Base-by-base conservation (phyloP, 2,113 vertebrate genomes). In the Muscicapa adusta region DNA sequence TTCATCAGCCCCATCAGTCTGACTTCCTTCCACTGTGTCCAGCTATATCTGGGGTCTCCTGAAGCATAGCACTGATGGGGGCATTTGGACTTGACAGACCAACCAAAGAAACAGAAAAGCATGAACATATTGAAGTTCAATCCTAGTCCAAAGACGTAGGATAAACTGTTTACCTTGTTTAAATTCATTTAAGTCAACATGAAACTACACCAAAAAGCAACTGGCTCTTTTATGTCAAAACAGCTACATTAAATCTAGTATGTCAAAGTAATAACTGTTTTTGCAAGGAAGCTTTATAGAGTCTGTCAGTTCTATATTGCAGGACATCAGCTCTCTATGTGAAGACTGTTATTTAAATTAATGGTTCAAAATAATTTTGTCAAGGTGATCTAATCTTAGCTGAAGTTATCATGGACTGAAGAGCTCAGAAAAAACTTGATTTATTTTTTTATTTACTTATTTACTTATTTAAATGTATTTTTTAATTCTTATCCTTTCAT, bases 241-340 rank as follows among this genome's bases (percentile, higher is more conserved):
- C 42, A 79, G 40, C 36, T 68, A 61, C 18, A 33, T 8, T 11
- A n/a, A 79, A 54, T 71, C 16, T 83, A 26, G 8, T 45, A 58
- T 70, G 94, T 92, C 79, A 76, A 79, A 92, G n/a, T 79, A 88
- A 77, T 83, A 77, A 77, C 53, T 70, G 43, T 20, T 93, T 89
- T 61, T 75, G 22, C 42, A 15, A 88, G 65, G 26, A 79, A 53
- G 24, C 19, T 89, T 89, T 87, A 62, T 73, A 56, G 28, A 53
- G 5, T 81, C 70, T 88, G 74, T 86, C 50, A 72, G 28, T n/a
- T 88, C 66, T 73, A 5, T 74, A 72, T 66, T 93, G 65, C 38
- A 81, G 91, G 91, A 78, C 28, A 63, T 77, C 58, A 85, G 33
- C 45, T 63, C 57, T 47, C 33, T 42, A 8, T 80, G 19, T 76